Evolutionary conservation across 2,888 invertebrate genomes (phyloP), one percentile per base, ranked within the genome.

Genomic region (Nebria brevicollis): DNA sequence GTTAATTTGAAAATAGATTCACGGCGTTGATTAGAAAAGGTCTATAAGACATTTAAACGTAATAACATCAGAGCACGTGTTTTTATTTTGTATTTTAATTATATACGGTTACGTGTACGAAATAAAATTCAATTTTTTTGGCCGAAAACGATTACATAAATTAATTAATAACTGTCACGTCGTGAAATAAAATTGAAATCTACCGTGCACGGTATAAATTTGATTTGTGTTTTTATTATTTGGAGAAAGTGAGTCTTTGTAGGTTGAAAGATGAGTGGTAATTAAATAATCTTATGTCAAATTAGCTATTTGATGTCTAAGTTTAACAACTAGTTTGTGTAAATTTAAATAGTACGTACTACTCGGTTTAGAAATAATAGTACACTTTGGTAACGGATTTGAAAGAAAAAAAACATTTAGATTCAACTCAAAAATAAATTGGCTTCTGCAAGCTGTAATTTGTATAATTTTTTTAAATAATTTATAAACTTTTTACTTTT

Each of bases 181-280:
- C 54, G 54, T 13, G 54, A 54, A 11, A 54, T 54, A 54, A 54
- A 54, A 54, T 54, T 8, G 54, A 54, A 54, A 54, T 54, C 8
- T 54, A 7, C 54, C 2, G 2, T 54, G 8, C 34, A 34, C 8
- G 54, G 54, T 6, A 7, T 13, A 54, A 13, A 54, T 54, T 6
- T 54, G 54, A 54, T 54, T 54, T 70, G 11, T 7, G 20, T 70
- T 25, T 20, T 70, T 70, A 34, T 70, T 26, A 70, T 70, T 70
- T 70, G 70, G 25, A 70, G 70, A 70, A 70, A 70, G 70, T 70
- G 70, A 66, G 15, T 66, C 13, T 25, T 11, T 54, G 54, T 54
- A 13, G 54, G 54, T 54, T 54, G 70, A 70, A 10, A 54, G 25
- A 70, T 70, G 70, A 70, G 70, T 70, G 70, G 15, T 70, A 70